Evolutionary conservation across 2,113 vertebrate species (phyloP), one percentile per base, ranked within the genome.

Genomic region (Microcebus jonahi): DNA sequence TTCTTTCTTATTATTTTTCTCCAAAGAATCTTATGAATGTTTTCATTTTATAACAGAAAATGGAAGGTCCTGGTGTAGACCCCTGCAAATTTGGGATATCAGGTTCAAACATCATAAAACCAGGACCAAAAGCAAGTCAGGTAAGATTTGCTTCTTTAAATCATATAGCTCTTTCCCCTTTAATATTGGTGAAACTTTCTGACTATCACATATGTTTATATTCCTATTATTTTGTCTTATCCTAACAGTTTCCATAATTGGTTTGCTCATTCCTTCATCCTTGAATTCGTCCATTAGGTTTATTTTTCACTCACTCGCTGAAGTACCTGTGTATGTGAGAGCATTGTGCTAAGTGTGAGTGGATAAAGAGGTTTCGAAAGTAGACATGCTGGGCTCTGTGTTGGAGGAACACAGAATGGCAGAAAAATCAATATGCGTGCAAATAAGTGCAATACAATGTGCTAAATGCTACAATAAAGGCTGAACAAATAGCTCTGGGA

Each of bases 41-140:
- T 97, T 96, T 96, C 57, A 75, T 97, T 95, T 97, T 88, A 57
- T 88, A 84, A 86, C 89, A 98, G 98, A 91, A 97, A 79, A 73
- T 98, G 29, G 96, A 98, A 88, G 95, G 97, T 45, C 53, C 42
- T 57, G 88, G 82, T 31, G 11, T 18, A 61, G 73, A 93, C 42
- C 21, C 5, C 29, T 53, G 79, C 17, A 59, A 70, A 59, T 17
- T 73, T 84, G 80, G 75, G 20, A 61, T 23, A 45, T 73, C 93
- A 2, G 8, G 67, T 21, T 97, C 87, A 59, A 94, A 57, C 0
- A 0, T 96, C 45, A 93, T 98, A n/a, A 99, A 97, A 79, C 98
- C 97, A 0, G 98, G 98, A 75, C 92, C 80, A 0, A 84, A 87
- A 25, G 97, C 98, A 57, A 97, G 98, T 75, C 59, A 23, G 65